Evolutionary conservation across 1,140 invertebrate species (phyloP).

Genomic region (Leptonema lineaticorne): DNA sequence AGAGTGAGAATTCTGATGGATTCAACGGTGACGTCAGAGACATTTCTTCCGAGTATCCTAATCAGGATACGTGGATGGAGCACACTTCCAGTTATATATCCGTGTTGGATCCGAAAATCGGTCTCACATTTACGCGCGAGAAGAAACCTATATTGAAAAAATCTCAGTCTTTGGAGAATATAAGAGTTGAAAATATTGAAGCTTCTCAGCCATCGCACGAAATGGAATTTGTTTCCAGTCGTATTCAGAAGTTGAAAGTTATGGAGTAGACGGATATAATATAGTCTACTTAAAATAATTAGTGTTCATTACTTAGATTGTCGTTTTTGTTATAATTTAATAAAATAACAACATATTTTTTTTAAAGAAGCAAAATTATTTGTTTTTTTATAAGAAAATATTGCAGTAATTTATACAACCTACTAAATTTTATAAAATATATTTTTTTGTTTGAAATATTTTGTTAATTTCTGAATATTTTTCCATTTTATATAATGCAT

Average conservation of each 20-base stretch:
- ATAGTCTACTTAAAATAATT: too few relatives aligned
- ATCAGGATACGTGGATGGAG: constrained; percentile 39
- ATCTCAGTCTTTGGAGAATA: constrained; percentile 38
- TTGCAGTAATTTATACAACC: too few relatives aligned
- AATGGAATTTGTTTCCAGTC: constrained; percentile 43
- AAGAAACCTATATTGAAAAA: constrained; percentile 33
- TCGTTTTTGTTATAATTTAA: too few relatives aligned
- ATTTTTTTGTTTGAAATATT: too few relatives aligned
- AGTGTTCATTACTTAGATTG: too few relatives aligned
- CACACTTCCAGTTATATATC: constrained; percentile 37
- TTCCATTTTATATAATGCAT: too few relatives aligned
- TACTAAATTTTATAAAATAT: too few relatives aligned
- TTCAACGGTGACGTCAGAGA: constrained; percentile 26
- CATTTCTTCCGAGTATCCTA: background rate
- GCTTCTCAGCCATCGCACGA: constrained; percentile 42
- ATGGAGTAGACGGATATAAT: constrained; percentile 36
- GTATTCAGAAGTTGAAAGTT: constrained; percentile 42
- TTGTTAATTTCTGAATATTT: too few relatives aligned
- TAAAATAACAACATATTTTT: too few relatives aligned
- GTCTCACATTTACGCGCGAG: constrained; percentile 17
- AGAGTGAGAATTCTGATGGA: constrained; percentile 61
- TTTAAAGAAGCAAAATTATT: too few relatives aligned
- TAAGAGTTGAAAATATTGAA: constrained; percentile 39
- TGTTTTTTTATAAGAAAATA: too few relatives aligned
- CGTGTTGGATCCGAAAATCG: constrained; percentile 36